Evolutionary conservation across 2,888 invertebrate genomes (phyloP).

Genomic region (Stenodera caucasica): DNA sequence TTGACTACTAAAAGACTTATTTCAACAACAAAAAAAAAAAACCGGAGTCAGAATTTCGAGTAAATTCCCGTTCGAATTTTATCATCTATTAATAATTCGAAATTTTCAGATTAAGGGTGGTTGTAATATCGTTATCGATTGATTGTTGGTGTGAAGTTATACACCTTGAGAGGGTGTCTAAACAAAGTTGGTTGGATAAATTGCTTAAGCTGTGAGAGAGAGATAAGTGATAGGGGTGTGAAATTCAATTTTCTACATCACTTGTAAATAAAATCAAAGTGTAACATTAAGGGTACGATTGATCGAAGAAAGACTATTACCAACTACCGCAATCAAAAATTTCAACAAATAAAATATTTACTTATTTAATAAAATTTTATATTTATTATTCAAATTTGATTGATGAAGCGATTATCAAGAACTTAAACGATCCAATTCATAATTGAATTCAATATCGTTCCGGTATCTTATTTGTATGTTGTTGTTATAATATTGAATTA

Average conservation of each 20-base stretch:
- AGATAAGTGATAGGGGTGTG: slow-evolving; percentile 46
- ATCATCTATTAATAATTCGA: no score
- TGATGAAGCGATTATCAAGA: slow-evolving; percentile 54
- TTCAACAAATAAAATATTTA: no score
- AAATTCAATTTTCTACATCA: slow-evolving; percentile 59
- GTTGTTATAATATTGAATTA: slow-evolving; percentile 51
- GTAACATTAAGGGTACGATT: slow-evolving; percentile 23
- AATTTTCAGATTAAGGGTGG: slow-evolving; percentile 14
- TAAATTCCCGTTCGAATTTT: no score
- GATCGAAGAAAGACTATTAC: not conserved
- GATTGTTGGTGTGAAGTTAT: slow-evolving; percentile 44
- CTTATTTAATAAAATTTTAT: no score
- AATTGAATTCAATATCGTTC: slow-evolving; percentile 41
- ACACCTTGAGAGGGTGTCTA: no score
- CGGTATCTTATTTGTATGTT: slow-evolving; percentile 35
- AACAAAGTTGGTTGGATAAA: not conserved
- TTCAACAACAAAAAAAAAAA: no score
- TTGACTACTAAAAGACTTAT: not conserved
- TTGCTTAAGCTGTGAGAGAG: not conserved
- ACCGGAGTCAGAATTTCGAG: no score
- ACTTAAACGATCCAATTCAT: no score
- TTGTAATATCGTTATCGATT: slow-evolving; percentile 43
- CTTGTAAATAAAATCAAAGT: slow-evolving; percentile 57
- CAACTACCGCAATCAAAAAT: no score
- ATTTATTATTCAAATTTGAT: no score